These are phyloP conservation scores for Melipona bicolor DNA, from an alignment of 2,888 invertebrate species.

Conservation along the genomic window DNA sequence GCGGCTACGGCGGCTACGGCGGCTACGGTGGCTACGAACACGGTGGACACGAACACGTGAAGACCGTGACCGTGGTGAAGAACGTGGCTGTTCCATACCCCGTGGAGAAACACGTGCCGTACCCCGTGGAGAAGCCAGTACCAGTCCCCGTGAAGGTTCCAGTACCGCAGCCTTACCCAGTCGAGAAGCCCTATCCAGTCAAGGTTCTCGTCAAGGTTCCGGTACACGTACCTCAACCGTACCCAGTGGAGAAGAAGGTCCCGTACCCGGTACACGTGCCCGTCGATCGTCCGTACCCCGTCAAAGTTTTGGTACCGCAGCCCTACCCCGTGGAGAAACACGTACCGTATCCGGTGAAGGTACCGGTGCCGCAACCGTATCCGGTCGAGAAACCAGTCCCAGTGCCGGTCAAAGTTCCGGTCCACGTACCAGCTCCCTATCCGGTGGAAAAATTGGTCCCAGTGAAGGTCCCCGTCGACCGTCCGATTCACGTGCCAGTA, in stretches of 20 bases:
- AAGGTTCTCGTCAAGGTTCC: constrained; percentile 93
- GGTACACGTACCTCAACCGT: constrained; percentile 90
- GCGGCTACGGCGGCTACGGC: constrained; percentile 76
- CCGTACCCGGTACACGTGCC: constrained; percentile 89
- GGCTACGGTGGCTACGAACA: constrained; percentile 85
- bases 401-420: constrained; percentile 86
- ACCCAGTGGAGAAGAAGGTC: constrained; percentile 92
- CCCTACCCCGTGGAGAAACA: constrained; percentile 93
- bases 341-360: constrained; percentile 90
- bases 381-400: constrained; percentile 88
- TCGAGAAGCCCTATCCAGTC: constrained; percentile 89
- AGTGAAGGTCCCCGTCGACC: constrained; percentile 86
- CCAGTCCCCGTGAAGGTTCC: constrained; percentile 87
- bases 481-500: constrained; percentile 88
- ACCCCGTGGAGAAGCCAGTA: constrained; percentile 89
- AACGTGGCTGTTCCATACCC: constrained; percentile 85
- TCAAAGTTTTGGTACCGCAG: constrained; percentile 91
- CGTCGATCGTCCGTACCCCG: constrained; percentile 91
- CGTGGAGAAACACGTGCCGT: constrained; percentile 83
- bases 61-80: constrained; percentile 88
- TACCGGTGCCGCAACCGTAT: constrained; percentile 89
- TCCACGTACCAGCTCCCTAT: constrained; percentile 85
- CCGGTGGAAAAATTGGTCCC: constrained; percentile 83
- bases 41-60: constrained; percentile 85
- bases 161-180: constrained; percentile 90